Conservation (phyloP, 2,888 invertebrate species). For the Hemistola chrysoprasaria region DNA sequence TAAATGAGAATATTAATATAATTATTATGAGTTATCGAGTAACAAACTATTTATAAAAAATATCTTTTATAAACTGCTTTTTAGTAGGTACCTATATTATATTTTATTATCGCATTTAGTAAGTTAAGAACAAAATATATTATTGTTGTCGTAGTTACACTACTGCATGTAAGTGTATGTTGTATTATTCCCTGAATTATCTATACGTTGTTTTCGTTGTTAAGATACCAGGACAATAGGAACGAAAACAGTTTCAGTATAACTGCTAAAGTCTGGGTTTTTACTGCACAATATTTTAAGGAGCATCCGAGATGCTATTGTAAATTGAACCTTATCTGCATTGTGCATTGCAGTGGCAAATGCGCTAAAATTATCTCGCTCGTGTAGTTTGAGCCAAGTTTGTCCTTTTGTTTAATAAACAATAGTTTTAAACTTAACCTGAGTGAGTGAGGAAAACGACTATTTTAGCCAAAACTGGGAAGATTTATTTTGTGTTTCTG, state of each 20-base stretch:
- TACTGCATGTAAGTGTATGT: background rate
- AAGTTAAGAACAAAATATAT: background rate
- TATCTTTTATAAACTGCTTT: too few relatives aligned
- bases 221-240: constrained; percentile 17
- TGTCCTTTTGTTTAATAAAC: background rate
- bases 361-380: constrained; percentile 1
- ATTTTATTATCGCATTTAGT: too few relatives aligned
- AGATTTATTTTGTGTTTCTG: too few relatives aligned
- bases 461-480: too few relatives aligned
- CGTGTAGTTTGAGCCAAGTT: background rate
- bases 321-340: constrained; percentile 6
- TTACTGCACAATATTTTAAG: constrained; percentile 12
- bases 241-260: constrained; percentile 11
- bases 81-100: too few relatives aligned
- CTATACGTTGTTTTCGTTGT: constrained; percentile 8
- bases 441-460: too few relatives aligned
- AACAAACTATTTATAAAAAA: too few relatives aligned
- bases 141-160: background rate
- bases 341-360: constrained; percentile 1
- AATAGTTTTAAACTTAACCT: background rate
- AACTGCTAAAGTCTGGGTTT: constrained; percentile 11
- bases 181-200: constrained; percentile 12
- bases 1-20: too few relatives aligned
- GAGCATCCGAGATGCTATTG: constrained; percentile 6
- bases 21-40: too few relatives aligned